Evolutionary conservation across 2,113 vertebrate species (phyloP).

Genomic region (Pedetes capensis): DNA sequence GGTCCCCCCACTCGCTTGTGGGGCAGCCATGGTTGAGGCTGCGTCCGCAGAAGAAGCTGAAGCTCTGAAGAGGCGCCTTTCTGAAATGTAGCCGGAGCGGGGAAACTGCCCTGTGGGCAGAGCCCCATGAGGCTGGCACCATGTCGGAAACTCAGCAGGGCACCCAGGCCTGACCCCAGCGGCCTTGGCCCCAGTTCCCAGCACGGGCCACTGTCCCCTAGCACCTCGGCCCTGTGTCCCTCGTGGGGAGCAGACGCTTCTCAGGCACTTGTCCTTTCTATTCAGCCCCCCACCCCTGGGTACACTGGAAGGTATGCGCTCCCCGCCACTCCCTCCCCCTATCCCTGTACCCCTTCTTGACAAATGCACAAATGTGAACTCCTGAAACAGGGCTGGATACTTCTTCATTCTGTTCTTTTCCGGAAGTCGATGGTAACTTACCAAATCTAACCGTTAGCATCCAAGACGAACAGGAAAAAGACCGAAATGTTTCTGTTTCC

Average conservation of each 20-base stretch:
- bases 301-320: conserved; percentile 15
- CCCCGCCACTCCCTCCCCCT: background rate
- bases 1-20: too few relatives aligned
- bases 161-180: fast-evolving
- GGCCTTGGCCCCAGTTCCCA: background rate
- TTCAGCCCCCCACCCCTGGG: background rate
- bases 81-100: background rate
- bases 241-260: background rate
- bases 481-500: background rate
- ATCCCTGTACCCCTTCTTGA: conserved; percentile 70
- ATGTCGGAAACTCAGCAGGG: background rate
- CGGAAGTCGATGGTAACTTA: conserved; percentile 51
- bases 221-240: background rate
- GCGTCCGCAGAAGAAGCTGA: background rate
- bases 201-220: background rate
- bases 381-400: background rate
- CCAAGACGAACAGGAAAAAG: background rate
- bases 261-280: background rate
- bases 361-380: conserved; percentile 54
- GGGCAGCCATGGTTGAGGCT: background rate
- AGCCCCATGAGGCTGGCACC: background rate
- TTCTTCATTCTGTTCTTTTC: conserved; percentile 22
- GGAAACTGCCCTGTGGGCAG: background rate
- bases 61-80: conserved; percentile 2
- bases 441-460: background rate